Percentiles rank a stretch among this genome's conserved stretches.
Evolutionary conservation across 1,140 invertebrate species (phyloP).

Genomic region (Papilio xuthus): DNA sequence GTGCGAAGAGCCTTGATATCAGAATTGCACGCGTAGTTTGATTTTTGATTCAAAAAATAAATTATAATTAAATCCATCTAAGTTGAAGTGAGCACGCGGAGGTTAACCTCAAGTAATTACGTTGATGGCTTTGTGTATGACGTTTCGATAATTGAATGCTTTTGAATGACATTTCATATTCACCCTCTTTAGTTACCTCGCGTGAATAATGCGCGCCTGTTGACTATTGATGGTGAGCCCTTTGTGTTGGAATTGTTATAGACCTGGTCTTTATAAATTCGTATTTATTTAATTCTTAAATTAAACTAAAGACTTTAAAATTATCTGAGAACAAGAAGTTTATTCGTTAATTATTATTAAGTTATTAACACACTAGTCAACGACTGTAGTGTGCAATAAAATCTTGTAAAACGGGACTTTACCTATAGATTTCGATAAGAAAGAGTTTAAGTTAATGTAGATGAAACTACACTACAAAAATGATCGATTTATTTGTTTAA

Average conservation of each 20-base stretch:
- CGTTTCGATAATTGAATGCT: slow-evolving; percentile 42
- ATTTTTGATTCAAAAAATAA: not conserved
- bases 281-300: not conserved
- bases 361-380: too few species aligned
- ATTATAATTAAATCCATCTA: slow-evolving; percentile 15
- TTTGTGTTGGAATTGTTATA: not conserved
- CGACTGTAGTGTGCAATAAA: too few species aligned
- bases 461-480: too few species aligned
- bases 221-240: not conserved
- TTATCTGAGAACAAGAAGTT: too few species aligned
- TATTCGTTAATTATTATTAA: too few species aligned
- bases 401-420: too few species aligned
- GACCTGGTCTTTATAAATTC: not conserved
- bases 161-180: slow-evolving; percentile 38
- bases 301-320: too few species aligned
- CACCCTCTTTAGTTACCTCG: slow-evolving; percentile 6
- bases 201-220: not conserved
- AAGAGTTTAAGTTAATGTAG: too few species aligned
- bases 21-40: not conserved
- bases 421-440: too few species aligned
- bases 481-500: too few species aligned
- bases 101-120: slow-evolving; percentile 33
- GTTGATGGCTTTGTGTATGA: slow-evolving; percentile 41
- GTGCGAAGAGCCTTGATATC: too few species aligned
- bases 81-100: slow-evolving; percentile 7